phyloP scores from a whole-genome alignment of 2,113 vertebrate species.

The Hydrolagus affinis region DNA sequence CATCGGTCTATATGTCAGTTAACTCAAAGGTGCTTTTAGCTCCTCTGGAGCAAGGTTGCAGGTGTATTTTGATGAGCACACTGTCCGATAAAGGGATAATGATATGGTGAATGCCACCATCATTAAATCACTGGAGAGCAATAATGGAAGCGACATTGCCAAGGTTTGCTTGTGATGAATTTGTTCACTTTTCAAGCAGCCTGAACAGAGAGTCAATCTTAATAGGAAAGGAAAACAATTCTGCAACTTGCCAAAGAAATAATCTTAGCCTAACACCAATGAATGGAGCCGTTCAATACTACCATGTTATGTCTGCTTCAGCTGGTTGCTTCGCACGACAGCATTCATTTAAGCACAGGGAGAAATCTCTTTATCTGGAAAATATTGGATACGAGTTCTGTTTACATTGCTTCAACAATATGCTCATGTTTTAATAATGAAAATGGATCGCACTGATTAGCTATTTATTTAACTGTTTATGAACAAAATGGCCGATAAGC shows the following conservation, averaged over 20 bases:
- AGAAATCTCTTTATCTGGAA: too few species aligned
- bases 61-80: not conserved
- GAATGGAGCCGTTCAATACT: not conserved
- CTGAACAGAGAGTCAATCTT: not conserved
- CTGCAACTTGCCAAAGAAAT: not conserved
- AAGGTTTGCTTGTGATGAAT: too few species aligned
- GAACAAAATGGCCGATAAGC: too few species aligned
- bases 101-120: not conserved
- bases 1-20: not conserved
- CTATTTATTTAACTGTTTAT: too few species aligned
- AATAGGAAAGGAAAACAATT: not conserved
- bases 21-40: not conserved
- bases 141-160: not conserved
- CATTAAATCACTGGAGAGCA: not conserved
- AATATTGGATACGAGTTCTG: too few species aligned
- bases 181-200: not conserved
- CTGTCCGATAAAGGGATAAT: not conserved
- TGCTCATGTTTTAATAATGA: too few species aligned
- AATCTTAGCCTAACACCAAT: not conserved
- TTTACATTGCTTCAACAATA: too few species aligned
- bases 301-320: not conserved
- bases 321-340: not conserved
- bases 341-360: not conserved
- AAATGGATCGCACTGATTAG: too few species aligned
- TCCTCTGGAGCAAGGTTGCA: not conserved